Evolutionary conservation across 2,797 vertebrate genomes (phyloP).

Genomic region (Eurystomus glaucurus): DNA sequence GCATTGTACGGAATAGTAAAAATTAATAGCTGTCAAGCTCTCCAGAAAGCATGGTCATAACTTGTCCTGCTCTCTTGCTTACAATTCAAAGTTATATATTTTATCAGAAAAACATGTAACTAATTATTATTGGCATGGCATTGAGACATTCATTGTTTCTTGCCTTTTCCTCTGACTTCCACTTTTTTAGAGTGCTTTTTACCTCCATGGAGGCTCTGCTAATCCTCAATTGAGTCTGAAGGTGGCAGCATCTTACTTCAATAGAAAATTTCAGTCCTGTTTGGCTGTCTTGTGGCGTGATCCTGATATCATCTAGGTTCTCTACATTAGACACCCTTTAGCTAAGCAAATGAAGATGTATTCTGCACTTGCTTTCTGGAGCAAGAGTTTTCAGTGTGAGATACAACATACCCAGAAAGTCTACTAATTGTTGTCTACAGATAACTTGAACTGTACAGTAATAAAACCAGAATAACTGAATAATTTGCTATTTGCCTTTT

Average conservation of each 20-base stretch:
- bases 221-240: slow-evolving; percentile 26
- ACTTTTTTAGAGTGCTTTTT: fast-evolving
- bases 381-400: slow-evolving; percentile 20
- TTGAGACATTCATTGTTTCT: neutral
- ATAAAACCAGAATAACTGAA: neutral
- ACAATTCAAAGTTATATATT: neutral
- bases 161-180: neutral
- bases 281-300: neutral
- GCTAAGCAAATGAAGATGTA: neutral
- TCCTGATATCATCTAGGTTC: neutral
- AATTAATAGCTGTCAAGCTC: neutral
- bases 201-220: neutral
- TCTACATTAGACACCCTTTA: neutral
- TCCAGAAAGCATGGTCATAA: fast-evolving
- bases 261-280: neutral
- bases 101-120: neutral
- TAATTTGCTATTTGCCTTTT: neutral
- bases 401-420: neutral
- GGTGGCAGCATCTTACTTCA: slow-evolving; percentile 80
- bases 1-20: neutral
- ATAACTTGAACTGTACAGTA: neutral
- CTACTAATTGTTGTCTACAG: neutral
- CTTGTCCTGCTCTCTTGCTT: neutral
- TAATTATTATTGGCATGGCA: neutral
- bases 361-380: slow-evolving; percentile 5